These are phyloP conservation scores for Hormiphora californensis DNA, from an alignment of 37 sponge, comb jelly and placozoan genomes.

Conservation along the genomic window DNA sequence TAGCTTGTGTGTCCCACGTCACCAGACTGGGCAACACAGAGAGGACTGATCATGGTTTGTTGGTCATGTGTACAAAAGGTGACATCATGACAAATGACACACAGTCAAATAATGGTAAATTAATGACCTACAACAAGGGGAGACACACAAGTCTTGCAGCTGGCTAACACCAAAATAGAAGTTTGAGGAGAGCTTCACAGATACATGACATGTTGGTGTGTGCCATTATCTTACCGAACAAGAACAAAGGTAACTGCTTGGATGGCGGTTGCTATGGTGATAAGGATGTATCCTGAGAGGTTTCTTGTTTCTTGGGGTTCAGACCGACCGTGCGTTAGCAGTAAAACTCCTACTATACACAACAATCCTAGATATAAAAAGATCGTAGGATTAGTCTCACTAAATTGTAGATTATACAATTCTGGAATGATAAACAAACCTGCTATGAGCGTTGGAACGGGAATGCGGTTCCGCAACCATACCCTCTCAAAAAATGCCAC, in stretches of 20 bases:
- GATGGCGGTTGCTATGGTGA: neutral
- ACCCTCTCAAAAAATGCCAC: conserved; percentile 25
- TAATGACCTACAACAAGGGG: too few species aligned
- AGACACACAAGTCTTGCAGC: too few species aligned
- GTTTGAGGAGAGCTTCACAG: too few species aligned
- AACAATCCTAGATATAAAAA: neutral
- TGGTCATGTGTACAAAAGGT: too few species aligned
- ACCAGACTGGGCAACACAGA: too few species aligned
- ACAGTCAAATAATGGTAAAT: too few species aligned
- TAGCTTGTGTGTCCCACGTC: too few species aligned
- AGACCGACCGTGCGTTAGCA: neutral
- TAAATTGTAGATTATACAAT: neutral
- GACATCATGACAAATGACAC: too few species aligned
- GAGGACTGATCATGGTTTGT: too few species aligned
- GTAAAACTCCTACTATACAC: neutral
- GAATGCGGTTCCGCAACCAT: neutral
- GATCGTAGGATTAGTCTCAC: neutral
- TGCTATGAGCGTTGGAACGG: neutral
- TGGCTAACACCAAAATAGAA: too few species aligned
- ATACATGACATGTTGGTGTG: too few species aligned
- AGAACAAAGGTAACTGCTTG: conserved; percentile 1
- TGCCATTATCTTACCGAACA: neutral
- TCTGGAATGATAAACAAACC: conserved; percentile 17
- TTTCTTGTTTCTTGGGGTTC: neutral
- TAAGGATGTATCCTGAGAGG: neutral